These are phyloP conservation scores for Ypsolopha sequella DNA, from an alignment of 2,888 invertebrate genomes.

Conservation along the genomic window DNA sequence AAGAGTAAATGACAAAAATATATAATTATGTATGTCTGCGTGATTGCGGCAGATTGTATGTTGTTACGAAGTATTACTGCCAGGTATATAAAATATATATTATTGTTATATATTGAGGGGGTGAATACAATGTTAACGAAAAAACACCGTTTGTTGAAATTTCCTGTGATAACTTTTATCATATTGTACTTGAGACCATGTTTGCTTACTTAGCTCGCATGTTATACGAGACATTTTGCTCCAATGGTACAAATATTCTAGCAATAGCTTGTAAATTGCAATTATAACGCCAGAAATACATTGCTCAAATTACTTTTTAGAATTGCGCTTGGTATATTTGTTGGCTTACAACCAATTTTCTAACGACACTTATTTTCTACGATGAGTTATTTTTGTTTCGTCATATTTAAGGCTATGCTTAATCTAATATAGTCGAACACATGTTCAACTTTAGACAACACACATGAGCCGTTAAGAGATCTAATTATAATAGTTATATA, in stretches of 20 bases:
- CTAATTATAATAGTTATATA: no score
- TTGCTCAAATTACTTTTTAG: constrained; percentile 1
- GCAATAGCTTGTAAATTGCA: no score
- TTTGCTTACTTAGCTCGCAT: no score
- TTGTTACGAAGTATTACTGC: constrained; percentile 1
- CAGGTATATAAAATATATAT: background rate
- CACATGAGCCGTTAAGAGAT: no score
- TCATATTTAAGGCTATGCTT: background rate
- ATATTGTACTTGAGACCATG: background rate
- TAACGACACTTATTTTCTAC: no score
- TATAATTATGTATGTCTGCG: constrained; percentile 1
- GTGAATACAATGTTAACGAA: background rate
- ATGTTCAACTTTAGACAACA: background rate
- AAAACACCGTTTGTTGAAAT: background rate
- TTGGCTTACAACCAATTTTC: constrained; percentile 21
- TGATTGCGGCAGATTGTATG: background rate
- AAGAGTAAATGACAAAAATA: constrained; percentile 62
- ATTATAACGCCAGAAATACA: no score
- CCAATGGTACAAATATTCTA: no score
- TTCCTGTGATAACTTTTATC: background rate
- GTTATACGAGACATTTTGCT: no score
- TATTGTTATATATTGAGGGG: background rate
- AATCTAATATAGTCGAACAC: background rate
- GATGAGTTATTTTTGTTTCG: constrained; percentile 9
- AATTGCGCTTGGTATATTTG: constrained; percentile 28